Evolutionary conservation across 2,797 vertebrate species (phyloP), one percentile per base, ranked within the genome.

Genomic region (Anguilla marmorata): DNA sequence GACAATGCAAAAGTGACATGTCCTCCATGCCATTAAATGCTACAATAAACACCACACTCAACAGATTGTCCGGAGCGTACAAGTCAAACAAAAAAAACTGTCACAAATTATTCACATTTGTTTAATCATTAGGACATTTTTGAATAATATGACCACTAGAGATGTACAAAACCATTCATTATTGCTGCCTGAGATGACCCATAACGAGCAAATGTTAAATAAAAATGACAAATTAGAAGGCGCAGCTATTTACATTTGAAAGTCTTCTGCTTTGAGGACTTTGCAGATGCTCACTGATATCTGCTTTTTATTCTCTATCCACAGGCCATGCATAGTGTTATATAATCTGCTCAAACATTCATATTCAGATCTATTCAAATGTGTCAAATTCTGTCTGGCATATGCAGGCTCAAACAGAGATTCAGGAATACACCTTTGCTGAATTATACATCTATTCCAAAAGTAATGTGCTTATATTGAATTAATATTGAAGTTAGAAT

Each of bases 161-260:
- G 90, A 88, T 90, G 91, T 90, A 90, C 90, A 88, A 91, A 94
- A 93, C 89, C 89, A 94, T 92, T 91, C 93, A 91, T 93, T 91
- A 93, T 87, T 92, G 90, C 90, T 91, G 92, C 92, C 91, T 91
- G 50, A 74, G 27, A 74, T 74, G 69, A 27, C 30, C 69, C 27
- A 11, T 16, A 37, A 30, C 69, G 24, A n/a, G 24, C 69, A 37
- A 74, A 37, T 27, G n/a, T 72, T 72, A 30, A 74, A 74, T 33
- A 37, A 37, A 37, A 74, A 9, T 12, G 30, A 74, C 69, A 37
- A 74, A 33, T 74, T 37, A 74, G 14, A 74, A 33, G 9, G 12
- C 2, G 0, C 30, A 69, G 9, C 41, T 74, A 30, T 74, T 74
- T 74, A 74, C 27, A 74, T 74, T 37, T 30, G 1, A 74, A 74